These are phyloP conservation scores for Margarornis squamiger DNA, from an alignment of 2,797 vertebrate genomes.

Conservation along the genomic window DNA sequence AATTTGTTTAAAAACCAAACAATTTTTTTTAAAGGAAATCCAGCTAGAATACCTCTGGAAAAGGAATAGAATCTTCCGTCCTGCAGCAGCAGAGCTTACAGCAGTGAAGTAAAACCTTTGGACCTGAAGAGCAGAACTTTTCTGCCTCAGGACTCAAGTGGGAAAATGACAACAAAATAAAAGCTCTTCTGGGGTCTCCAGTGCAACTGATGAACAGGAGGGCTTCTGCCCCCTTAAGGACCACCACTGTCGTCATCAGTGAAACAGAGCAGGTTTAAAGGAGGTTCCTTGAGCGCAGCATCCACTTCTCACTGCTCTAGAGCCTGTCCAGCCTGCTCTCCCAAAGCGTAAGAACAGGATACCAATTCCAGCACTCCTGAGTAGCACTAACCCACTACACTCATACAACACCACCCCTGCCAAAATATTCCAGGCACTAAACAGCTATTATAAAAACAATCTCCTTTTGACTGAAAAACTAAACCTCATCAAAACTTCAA, in stretches of 20 bases:
- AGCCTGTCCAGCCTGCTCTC: background rate
- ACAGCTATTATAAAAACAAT: slow-evolving; percentile 46
- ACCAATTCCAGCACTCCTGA: background rate
- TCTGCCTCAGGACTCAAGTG: background rate
- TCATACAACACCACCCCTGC: background rate
- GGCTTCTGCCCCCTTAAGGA: background rate
- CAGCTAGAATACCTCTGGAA: background rate
- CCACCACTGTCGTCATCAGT: background rate
- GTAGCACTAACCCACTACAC: background rate
- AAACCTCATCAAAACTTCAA: slow-evolving; percentile 61
- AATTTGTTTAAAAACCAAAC: background rate
- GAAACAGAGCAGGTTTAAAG: background rate
- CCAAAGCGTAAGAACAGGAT: background rate
- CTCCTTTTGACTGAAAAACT: slow-evolving; percentile 49
- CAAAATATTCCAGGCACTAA: slow-evolving; percentile 45
- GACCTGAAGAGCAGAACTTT: background rate
- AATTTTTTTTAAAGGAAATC: background rate
- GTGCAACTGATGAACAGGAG: background rate
- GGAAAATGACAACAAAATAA: background rate
- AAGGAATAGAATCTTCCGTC: background rate
- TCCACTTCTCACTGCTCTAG: background rate
- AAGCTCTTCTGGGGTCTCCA: background rate
- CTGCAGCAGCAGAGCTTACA: background rate
- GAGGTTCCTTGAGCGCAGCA: background rate
- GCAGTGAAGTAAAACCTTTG: background rate